Base-by-base conservation (phyloP, 2,888 invertebrate genomes). In the Subacronicta megacephala region DNA sequence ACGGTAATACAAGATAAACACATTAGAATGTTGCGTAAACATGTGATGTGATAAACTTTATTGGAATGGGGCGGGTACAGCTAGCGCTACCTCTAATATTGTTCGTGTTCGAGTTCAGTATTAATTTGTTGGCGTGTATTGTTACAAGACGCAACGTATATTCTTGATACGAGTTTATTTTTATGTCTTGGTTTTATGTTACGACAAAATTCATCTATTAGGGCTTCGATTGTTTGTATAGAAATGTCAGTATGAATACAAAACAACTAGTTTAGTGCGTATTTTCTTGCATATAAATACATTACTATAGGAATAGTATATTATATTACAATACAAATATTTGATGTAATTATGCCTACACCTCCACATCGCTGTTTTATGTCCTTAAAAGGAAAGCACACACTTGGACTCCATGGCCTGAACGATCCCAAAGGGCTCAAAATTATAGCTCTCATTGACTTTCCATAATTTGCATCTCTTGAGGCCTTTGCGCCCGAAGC, bases 191-290 rank as follows among this genome's bases (percentile, higher is more conserved):
- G 7, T 26, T 16, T 46, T 37, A 37, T 37, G 16, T 26, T 10
- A 26, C 31, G 37, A 36, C 13, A 36, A 18, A 16, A 47, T 20
- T 46, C 9, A 9, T 29, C 29, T 36, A 29, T 18, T 17, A 36
- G 12, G 13, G 18, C 26, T 20, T 10, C 36, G 47, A 47, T 55
- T 43, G 42, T 18, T 37, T 42, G 42, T 29, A 17, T 37, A 0
- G 18, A 10, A 35, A 31, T 36, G 9, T 9, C 20, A 29, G 36
- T 37, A 55, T 47, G 42, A 20, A 15, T 20, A 4, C 31, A 31
- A 1, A 31, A 31, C 7, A n/a, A 1, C 6, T 0, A n/a, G n/a
- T n/a, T 4, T n/a, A n/a, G n/a, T 31, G 5, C n/a, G 31, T n/a
- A n/a, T 12, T n/a, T 31, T 10, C 5, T 1, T 10, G 3, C 26